Evolutionary conservation across 2,888 invertebrate species (phyloP), one percentile per base, ranked within the genome.

Genomic region (Atrina japonica): DNA sequence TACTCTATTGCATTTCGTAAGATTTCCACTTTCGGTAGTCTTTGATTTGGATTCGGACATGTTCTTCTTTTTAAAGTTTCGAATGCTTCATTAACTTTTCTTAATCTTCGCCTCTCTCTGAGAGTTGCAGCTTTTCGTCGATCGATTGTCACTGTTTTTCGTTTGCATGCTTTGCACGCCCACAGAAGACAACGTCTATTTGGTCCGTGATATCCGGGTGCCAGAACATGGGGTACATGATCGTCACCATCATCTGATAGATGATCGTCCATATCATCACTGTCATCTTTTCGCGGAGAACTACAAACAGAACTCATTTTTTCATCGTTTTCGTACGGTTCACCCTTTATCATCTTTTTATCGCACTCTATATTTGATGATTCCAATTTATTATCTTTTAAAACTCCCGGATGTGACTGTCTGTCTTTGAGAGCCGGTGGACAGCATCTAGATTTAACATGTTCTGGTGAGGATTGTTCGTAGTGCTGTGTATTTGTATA

Each of bases 1-100:
- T 99, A 98, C 86, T 98, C 98, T 88, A 99, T 99, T 47, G 99
- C 99, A 83, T 97, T 97, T 75, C 98, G 93, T 43, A 99, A 93
- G 79, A 99, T 99, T 91, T 99, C 99, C 76, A 99, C 95, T 92
- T 99, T 99, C 1, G 99, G 98, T 83, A 99, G 92, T 65, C 99
- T 93, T 86, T 99, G 99, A 88, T 96, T 97, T 0, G 98, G 98
- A 92, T 97, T 97, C 68, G 96, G 95, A 85, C 98, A 96, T 0
- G 99, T 97, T 66, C 98, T 92, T 85, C 96, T 93, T 88, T 99
- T 96, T 45, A 99, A 92, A 74, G 96, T 94, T 91, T 99, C 99
- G 90, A 99, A 99, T 0, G 99, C 99, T 91, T 99, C 99, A 91
- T 99, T 99, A 70, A 98, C 98, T 96, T 99, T 98, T 89, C 98